phyloP scores from a whole-genome alignment of 2,113 vertebrate species.

The Pimephales promelas region DNA sequence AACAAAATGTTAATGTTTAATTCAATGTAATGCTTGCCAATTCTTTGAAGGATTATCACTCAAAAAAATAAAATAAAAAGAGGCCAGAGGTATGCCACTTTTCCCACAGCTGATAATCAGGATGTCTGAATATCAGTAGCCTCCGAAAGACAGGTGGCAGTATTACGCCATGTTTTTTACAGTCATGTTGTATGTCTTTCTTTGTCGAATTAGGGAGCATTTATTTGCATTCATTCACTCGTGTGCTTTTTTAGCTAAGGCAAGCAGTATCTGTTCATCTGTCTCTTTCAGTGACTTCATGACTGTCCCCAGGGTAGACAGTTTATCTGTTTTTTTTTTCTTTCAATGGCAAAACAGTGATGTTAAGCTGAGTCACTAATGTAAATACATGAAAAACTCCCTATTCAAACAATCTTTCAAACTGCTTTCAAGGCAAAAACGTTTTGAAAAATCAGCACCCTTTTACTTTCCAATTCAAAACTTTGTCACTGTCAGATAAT shows the following conservation, averaged over 20 bases:
- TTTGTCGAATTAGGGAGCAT: neutral
- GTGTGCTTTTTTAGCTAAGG: too few species aligned
- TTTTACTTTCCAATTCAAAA: neutral
- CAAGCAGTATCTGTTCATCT: slow-evolving; percentile 40
- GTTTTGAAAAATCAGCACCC: neutral
- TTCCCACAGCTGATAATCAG: neutral
- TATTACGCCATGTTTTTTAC: slow-evolving; percentile 17
- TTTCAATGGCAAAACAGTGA: neutral
- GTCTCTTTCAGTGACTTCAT: slow-evolving; percentile 19
- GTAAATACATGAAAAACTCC: neutral
- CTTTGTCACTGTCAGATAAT: neutral
- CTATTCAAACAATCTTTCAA: neutral
- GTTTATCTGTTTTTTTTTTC: neutral
- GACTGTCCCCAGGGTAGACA: neutral
- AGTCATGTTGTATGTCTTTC: neutral
- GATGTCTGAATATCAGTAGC: neutral
- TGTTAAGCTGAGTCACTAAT: neutral
- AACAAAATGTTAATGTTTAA: too few species aligned
- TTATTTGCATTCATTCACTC: slow-evolving; percentile 24
- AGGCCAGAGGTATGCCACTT: neutral
- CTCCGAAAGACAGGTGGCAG: slow-evolving; percentile 45
- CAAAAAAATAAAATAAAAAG: too few species aligned
- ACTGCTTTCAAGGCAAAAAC: neutral
- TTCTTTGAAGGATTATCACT: too few species aligned
- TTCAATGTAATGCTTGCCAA: too few species aligned